phyloP scores from a whole-genome alignment of 1,140 invertebrate species.

The Stegodyphus mimosarum region DNA sequence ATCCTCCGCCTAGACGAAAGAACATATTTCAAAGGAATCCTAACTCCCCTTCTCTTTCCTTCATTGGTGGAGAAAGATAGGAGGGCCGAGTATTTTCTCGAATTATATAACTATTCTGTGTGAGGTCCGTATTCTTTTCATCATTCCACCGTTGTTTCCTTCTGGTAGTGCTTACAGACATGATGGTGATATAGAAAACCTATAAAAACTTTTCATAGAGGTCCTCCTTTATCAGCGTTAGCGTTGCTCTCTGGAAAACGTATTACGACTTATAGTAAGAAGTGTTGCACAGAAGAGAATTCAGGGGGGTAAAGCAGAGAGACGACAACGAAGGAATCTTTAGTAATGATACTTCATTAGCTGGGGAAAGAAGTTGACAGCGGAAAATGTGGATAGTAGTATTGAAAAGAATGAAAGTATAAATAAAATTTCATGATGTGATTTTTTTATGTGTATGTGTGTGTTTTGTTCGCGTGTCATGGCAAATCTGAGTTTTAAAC shows the following conservation, averaged over 20 bases:
- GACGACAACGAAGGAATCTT: too few species aligned
- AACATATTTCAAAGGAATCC: neutral
- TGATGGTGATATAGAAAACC: slow-evolving; percentile 39
- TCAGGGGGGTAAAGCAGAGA: too few species aligned
- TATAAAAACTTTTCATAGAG: slow-evolving; percentile 33
- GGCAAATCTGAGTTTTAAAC: too few species aligned
- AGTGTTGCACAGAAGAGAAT: too few species aligned
- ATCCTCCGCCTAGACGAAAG: slow-evolving; percentile 13
- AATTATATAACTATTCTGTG: neutral
- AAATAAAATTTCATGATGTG: too few species aligned
- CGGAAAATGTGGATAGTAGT: too few species aligned
- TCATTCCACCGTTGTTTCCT: neutral
- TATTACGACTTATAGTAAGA: too few species aligned
- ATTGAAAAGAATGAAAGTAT: too few species aligned
- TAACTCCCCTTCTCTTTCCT: neutral
- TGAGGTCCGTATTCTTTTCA: neutral
- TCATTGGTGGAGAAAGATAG: neutral
- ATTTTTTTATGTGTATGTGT: too few species aligned
- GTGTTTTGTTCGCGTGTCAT: too few species aligned
- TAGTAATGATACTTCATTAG: too few species aligned
- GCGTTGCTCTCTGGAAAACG: neutral
- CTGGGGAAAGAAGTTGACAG: too few species aligned
- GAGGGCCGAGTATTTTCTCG: neutral
- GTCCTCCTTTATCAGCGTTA: slow-evolving; percentile 20
- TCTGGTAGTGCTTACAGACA: slow-evolving; percentile 16